Percentiles rank a stretch among this genome's conserved stretches.
Conservation (phyloP, 2,797 vertebrate species). For the Molossus alvarezi region DNA sequence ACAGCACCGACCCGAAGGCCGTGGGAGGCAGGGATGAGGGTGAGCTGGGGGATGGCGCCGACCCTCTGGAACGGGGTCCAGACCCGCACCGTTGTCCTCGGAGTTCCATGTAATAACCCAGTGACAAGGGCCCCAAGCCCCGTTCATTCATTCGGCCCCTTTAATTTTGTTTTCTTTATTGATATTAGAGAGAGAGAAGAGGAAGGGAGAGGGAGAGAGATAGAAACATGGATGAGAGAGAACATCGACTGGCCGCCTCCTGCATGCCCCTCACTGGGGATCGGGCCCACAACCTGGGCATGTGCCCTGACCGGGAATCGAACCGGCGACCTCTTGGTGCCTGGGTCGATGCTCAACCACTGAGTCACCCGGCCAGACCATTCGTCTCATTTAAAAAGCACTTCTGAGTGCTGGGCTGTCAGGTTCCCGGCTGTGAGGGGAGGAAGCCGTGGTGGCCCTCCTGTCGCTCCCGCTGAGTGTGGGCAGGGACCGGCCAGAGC, state of each 20-base stretch:
- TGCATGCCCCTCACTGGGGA: too few species aligned
- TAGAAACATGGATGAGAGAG: too few species aligned
- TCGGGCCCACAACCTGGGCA: too few species aligned
- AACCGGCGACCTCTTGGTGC: too few species aligned
- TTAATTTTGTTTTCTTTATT: too few species aligned
- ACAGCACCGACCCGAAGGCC: neutral
- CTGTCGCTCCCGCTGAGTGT: rapidly evolving
- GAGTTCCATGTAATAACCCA: neutral
- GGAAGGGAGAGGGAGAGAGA: too few species aligned
- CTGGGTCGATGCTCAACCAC: too few species aligned
- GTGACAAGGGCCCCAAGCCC: neutral
- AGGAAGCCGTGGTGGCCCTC: neutral
- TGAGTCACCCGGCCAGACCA: too few species aligned
- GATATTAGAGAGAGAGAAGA: too few species aligned
- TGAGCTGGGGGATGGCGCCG: rapidly evolving
- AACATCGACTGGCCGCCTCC: too few species aligned
- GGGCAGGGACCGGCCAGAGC: rapidly evolving
- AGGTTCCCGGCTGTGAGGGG: too few species aligned
- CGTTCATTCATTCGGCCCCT: neutral
- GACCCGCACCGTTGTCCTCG: rapidly evolving
- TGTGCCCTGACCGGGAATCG: too few species aligned
- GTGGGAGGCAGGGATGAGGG: neutral
- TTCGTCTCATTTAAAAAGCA: neutral
- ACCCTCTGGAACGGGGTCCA: rapidly evolving
- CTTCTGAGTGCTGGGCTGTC: rapidly evolving